Evolutionary conservation across 2,113 vertebrate species (phyloP), one percentile per base, ranked within the genome.

Genomic region (Muntiacus reevesi): DNA sequence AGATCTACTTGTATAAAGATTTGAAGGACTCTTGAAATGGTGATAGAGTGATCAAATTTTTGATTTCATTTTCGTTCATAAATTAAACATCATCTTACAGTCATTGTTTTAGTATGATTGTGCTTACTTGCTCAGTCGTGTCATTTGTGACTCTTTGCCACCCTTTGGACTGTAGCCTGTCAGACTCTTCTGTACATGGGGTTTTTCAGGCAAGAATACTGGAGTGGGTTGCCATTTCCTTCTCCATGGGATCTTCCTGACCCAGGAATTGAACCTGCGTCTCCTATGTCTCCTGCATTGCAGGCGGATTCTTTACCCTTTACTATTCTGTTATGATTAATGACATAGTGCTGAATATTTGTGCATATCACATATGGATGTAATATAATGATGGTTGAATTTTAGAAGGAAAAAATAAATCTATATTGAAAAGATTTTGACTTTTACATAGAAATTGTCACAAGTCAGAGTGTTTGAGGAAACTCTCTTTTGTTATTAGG

Each of bases 391-490:
- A n/a, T 87, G 19, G 59, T 87, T 82, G 83, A 94, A 54, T 95
- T 83, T 95, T 84, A 57, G 76, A 92, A 84, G 40, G 57, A 84
- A 94, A 87, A 93, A 88, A 45, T 78, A 59, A 67, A 83, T 76
- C n/a, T 59, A 36, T 54, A 12, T 83, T 76, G 45, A 92, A 89
- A 60, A 11, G 25, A 87, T 95, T 97, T 90, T 90, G 57, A 43
- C n/a, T 83, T 97, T 90, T 67, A 87, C 54, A 23, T 87, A 33
- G 55, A 93, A 91, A 79, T 95, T 25, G 90, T 43, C 47, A 92
- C 47, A 88, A 25, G 79, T 83, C 11, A 71, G 50, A 71, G 47
- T 96, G 33, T 96, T 88, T 45, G 55, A 93, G 62, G 36, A 17
- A 87, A 88, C 5, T 50, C 21, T 40, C 45, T 89, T 85, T 50